Evolutionary conservation across 64 coral and sea anemone species (phyloP).

Genomic region (Pocillopora verrucosa): DNA sequence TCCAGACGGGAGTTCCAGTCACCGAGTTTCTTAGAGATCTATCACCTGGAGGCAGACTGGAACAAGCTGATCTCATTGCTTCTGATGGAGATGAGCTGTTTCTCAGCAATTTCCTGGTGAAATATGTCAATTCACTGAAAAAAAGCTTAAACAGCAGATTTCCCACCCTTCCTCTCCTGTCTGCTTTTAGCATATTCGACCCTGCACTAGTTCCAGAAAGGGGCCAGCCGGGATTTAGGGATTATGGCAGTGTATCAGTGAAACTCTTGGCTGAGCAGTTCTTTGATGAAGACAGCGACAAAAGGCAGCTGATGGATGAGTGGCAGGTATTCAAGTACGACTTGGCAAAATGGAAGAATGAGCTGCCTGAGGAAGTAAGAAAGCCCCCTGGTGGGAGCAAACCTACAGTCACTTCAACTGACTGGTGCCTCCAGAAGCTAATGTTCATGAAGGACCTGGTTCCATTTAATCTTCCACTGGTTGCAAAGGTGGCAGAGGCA

Average conservation of each 20-base stretch:
- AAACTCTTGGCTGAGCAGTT: conserved; percentile 29
- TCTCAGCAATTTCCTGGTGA: conserved; percentile 36
- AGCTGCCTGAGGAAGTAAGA: conserved; percentile 44
- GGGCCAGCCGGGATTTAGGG: conserved; percentile 44
- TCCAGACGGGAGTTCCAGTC: conserved; percentile 13
- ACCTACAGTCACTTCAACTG: conserved; percentile 28
- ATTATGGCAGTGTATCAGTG: conserved; percentile 1
- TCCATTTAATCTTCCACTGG: neutral
- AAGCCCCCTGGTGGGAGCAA: conserved; percentile 21
- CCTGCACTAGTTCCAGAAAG: conserved; percentile 40
- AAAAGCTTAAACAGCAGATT: conserved; percentile 29
- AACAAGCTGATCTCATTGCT: conserved; percentile 11
- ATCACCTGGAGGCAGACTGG: neutral
- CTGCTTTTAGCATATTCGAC: conserved; percentile 36
- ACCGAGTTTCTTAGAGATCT: conserved; percentile 35
- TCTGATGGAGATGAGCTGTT: conserved; percentile 43
- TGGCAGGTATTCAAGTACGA: conserved; percentile 42
- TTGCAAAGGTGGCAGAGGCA: conserved; percentile 39
- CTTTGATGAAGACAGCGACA: conserved; percentile 25
- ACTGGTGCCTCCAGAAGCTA: conserved; percentile 40
- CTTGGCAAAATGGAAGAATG: conserved; percentile 46
- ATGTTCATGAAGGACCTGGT: conserved; percentile 19
- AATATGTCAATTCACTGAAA: conserved; percentile 49
- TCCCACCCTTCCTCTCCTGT: conserved; percentile 41
- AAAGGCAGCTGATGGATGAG: conserved; percentile 39